Evolutionary conservation across 2,113 vertebrate genomes (phyloP).

Genomic region (Gasterosteus nipponicus): DNA sequence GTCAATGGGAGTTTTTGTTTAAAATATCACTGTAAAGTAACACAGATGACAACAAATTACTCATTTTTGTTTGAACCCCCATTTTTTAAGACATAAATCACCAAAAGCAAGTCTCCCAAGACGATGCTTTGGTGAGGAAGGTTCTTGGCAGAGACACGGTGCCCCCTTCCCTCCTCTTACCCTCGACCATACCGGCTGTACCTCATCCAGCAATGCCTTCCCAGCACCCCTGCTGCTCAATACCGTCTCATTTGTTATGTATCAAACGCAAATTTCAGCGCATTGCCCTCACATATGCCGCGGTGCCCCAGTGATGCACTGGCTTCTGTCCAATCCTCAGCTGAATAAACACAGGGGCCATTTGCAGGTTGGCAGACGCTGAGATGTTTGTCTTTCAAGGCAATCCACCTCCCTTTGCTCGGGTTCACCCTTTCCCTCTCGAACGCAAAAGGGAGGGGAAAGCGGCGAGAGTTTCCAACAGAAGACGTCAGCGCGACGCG

Average conservation of each 20-base stretch:
- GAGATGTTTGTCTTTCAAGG: constrained; percentile 78
- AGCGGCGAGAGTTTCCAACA: constrained; percentile 42
- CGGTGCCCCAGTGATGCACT: constrained; percentile 83
- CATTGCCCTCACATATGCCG: constrained; percentile 86
- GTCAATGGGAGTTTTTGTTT: constrained; percentile 36
- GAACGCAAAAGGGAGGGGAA: constrained; percentile 54
- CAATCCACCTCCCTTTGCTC: constrained; percentile 58
- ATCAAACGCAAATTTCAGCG: constrained; percentile 83
- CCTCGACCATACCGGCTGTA: constrained; percentile 44
- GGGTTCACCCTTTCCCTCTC: constrained; percentile 48
- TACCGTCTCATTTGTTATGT: constrained; percentile 90
- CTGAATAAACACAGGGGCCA: constrained; percentile 88
- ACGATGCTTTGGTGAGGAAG: constrained; percentile 81
- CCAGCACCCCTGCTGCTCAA: constrained; percentile 78
- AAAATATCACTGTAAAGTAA: not conserved
- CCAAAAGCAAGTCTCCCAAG: constrained; percentile 83
- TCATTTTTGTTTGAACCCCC: not conserved
- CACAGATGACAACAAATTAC: not conserved
- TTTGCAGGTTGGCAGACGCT: constrained; percentile 83
- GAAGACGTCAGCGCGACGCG: constrained; percentile 29
- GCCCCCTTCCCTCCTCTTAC: constrained; percentile 62
- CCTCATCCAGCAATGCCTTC: constrained; percentile 57
- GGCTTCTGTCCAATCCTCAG: constrained; percentile 87
- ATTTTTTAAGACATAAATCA: constrained; percentile 19
- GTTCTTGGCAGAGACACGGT: constrained; percentile 81